A percentile compares a stretch with the other conserved stretches of the same genome.
Evolutionary conservation across 1,140 invertebrate species (phyloP).

Genomic region (Aphaenogaster rudis): DNA sequence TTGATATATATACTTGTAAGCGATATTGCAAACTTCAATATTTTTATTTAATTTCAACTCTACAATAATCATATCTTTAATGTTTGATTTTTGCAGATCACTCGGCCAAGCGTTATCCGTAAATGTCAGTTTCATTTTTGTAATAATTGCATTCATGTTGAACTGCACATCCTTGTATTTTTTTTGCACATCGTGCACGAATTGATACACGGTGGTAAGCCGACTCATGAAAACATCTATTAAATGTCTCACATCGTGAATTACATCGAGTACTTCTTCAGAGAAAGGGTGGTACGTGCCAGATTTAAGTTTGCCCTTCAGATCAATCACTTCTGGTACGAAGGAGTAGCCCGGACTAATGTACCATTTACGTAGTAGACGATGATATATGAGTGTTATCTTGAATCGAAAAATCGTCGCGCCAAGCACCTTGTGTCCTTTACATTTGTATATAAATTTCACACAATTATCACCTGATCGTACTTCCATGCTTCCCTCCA

Average conservation of each 20-base stretch:
- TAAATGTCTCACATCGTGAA: not conserved
- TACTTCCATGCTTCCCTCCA: conserved; percentile 28
- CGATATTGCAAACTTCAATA: not conserved
- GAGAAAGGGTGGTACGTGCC: conserved; percentile 42
- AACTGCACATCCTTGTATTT: conserved; percentile 46
- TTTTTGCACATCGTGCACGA: conserved; percentile 32
- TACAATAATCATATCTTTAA: conserved; percentile 18
- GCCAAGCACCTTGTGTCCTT: not conserved
- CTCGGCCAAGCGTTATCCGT: conserved; percentile 55
- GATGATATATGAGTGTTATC: conserved; percentile 50
- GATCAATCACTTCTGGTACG: conserved; percentile 32
- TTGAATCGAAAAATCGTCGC: conserved; percentile 39
- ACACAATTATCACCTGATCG: conserved; percentile 3
- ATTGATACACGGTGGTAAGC: not conserved
- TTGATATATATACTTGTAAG: conserved; percentile 2
- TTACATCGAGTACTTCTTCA: not conserved
- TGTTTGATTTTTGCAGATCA: not conserved
- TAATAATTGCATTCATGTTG: not conserved
- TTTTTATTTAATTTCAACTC: conserved; percentile 29
- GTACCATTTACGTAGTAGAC: conserved; percentile 57
- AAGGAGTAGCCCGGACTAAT: conserved; percentile 43
- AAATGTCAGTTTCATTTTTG: conserved; percentile 18
- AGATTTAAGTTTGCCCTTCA: not conserved
- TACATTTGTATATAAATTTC: conserved; percentile 44
- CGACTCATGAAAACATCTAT: conserved; percentile 21